Percentiles rank a stretch among this genome's conserved stretches.
Conservation (phyloP, 2,797 vertebrate species). For the Tadarida brasiliensis region DNA sequence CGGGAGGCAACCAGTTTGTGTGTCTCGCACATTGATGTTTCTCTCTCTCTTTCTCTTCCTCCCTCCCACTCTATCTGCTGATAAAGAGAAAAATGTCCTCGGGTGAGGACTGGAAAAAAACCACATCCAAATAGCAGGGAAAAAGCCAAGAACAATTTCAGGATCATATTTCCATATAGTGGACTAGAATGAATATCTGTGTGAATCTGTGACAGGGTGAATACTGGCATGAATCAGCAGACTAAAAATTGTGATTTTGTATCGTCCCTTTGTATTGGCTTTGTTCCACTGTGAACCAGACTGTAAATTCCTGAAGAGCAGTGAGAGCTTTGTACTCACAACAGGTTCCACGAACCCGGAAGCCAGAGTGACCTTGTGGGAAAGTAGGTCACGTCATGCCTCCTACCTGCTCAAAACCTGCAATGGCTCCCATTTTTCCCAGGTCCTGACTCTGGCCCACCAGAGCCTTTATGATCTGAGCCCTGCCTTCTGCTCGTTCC, state of each 20-base stretch:
- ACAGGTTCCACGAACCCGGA: background rate
- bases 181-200: background rate
- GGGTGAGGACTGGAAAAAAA: too few species aligned
- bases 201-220: background rate
- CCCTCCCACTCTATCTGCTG: too few species aligned
- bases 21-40: too few species aligned
- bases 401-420: background rate
- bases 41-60: too few species aligned
- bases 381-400: rapidly evolving
- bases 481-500: background rate
- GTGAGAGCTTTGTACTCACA: background rate
- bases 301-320: background rate
- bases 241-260: background rate
- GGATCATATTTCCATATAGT: background rate
- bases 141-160: background rate
- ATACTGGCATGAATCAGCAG: background rate
- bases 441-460: background rate
- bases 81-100: too few species aligned
- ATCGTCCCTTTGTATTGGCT: background rate
- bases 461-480: background rate
- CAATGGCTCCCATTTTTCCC: background rate
- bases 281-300: background rate
- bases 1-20: too few species aligned
- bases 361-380: background rate
- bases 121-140: background rate